These are phyloP conservation scores for Cherax quadricarinatus DNA, from an alignment of 1,140 invertebrate genomes.

Conservation along the genomic window DNA sequence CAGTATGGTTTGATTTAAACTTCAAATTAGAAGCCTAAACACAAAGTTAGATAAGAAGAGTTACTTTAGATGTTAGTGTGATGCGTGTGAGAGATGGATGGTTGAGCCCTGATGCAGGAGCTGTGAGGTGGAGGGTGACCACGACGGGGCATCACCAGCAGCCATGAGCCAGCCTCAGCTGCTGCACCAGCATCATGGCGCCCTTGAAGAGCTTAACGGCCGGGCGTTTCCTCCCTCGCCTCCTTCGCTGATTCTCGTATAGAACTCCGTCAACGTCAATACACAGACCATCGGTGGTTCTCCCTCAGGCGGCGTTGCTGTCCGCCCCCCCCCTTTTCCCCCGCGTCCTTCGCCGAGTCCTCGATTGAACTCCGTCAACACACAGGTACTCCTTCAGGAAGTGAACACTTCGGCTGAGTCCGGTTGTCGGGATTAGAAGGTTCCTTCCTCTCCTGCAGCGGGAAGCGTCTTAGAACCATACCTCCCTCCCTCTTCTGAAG, in stretches of 20 bases:
- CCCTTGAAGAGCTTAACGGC: conserved; percentile 5
- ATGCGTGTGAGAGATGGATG: conserved; percentile 2
- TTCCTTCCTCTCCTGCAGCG: not conserved
- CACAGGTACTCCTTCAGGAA: not conserved
- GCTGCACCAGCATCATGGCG: conserved; percentile 14
- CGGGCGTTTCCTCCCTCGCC: conserved; percentile 18
- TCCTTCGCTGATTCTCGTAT: conserved; percentile 37
- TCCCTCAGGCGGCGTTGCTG: no score
- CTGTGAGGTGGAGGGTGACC: not conserved
- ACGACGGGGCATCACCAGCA: not conserved
- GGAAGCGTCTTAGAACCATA: no score
- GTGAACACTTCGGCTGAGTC: not conserved
- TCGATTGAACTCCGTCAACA: no score
- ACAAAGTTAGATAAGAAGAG: not conserved
- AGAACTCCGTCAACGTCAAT: not conserved
- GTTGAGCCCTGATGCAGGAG: not conserved
- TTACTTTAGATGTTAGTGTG: conserved; percentile 12
- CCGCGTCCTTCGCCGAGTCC: no score
- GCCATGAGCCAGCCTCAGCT: conserved; percentile 18
- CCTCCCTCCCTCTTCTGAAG: not conserved
- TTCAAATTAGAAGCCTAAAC: not conserved
- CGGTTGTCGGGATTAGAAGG: no score
- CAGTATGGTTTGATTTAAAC: not conserved
- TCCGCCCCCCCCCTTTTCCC: not conserved
- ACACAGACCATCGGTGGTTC: not conserved